Conservation (phyloP, 2,888 invertebrate genomes). For the Notodonta dromedarius region DNA sequence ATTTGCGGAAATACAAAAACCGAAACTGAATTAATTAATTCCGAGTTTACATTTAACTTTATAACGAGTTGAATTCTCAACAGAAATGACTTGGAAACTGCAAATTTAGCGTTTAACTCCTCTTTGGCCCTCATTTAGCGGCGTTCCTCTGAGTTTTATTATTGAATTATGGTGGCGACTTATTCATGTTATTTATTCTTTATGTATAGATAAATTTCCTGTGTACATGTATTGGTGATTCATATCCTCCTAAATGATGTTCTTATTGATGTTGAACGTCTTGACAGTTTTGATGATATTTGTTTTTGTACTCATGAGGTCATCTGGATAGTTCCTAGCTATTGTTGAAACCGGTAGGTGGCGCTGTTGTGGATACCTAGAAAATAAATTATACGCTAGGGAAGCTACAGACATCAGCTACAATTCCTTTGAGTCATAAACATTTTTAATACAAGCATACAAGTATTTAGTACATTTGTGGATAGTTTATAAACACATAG, state of each 20-base stretch:
- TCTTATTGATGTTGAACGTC: no score
- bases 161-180: slow-evolving; percentile 38
- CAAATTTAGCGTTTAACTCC: slow-evolving; percentile 38
- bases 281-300: no score
- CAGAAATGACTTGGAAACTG: slow-evolving; percentile 43
- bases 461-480: neutral
- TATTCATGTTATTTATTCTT: slow-evolving; percentile 29
- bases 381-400: no score
- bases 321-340: no score
- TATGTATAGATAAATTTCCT: neutral
- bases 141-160: slow-evolving; percentile 34
- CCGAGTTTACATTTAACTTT: slow-evolving; percentile 33
- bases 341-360: no score
- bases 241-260: no score
- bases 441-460: no score
- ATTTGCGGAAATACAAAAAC: slow-evolving; percentile 17
- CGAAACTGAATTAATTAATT: slow-evolving; percentile 14
- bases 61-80: slow-evolving; percentile 36
- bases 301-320: no score
- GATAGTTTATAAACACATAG: neutral
- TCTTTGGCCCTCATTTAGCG: slow-evolving; percentile 38
- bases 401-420: no score
- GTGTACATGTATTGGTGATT: no score
- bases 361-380: no score
- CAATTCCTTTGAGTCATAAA: no score